Base-by-base conservation (phyloP, 2,113 vertebrate species). In the Etheostoma cragini region DNA sequence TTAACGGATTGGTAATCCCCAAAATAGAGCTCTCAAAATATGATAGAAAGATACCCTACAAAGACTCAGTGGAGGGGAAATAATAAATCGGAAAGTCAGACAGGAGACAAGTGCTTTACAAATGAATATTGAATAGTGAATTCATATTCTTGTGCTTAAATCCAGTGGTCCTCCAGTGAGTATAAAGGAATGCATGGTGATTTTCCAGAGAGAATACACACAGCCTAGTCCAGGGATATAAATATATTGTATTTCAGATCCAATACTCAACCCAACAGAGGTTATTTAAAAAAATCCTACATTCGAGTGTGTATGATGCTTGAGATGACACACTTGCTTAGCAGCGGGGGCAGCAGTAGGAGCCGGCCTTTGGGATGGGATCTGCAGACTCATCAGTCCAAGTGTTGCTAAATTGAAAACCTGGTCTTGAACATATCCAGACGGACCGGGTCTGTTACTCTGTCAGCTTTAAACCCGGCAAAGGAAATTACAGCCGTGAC, bases 401-500 rank as follows among this genome's bases (percentile, higher is more conserved):
- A 84, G 78, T 77, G 81, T 80, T 78, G 68, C 82, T 81, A 92
- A 93, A 94, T 92, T 92, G 92, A 90, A 93, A 94, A 91, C 69
- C 85, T 63, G 79, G 81, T 86, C 83, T 78, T 35, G 16, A 85
- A 86, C 78, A 78, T 79, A 86, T 87, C 84, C 84, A 78, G 63
- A 66, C 85, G 58, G 88, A 82, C 90, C 85, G 74, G 88, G 79
- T 78, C 74, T 38, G 67, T 82, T 75, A 60, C 85, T 64, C 85
- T 76, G 89, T 87, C 81, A 91, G 91, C 89, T 93, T 91, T 93
- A 93, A 93, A 93, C 88, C 85, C 81, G 89, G 83, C 78, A 52
- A 81, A 84, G 91, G 89, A 93, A 93, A 93, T 94, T 90, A 93
- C 86, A 91, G 80, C 71, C 17, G 14, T 92, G 92, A 94, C 93